phyloP scores from a whole-genome alignment of 2,888 invertebrate species.

The Pristionchus arcanus region DNA sequence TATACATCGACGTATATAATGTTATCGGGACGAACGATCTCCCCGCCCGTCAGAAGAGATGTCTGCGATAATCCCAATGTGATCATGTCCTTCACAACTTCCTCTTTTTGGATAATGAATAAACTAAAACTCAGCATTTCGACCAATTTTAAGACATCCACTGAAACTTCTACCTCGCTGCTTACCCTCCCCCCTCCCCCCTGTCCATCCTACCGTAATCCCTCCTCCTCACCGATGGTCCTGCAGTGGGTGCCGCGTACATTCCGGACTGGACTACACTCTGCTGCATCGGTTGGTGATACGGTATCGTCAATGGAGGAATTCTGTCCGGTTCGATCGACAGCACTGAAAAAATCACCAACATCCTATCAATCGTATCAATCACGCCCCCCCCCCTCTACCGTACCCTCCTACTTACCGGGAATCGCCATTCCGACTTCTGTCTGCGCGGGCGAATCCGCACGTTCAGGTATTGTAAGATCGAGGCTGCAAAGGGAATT shows the following conservation, averaged over 20 bases:
- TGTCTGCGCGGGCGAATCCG: background rate
- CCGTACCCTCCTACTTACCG: background rate
- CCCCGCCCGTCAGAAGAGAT: slow-evolving; percentile 33
- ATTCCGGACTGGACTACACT: background rate
- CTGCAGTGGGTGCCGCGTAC: background rate
- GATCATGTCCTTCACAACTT: too few relatives aligned
- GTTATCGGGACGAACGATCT: slow-evolving; percentile 1
- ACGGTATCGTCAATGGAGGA: background rate
- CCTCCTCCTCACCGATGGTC: background rate
- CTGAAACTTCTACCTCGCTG: too few relatives aligned
- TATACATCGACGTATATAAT: slow-evolving; percentile 24
- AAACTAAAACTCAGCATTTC: too few relatives aligned
- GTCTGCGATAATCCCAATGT: background rate
- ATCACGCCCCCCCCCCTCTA: background rate
- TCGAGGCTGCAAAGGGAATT: background rate
- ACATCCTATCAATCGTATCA: too few relatives aligned
- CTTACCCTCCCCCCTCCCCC: background rate
- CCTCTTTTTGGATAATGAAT: too few relatives aligned
- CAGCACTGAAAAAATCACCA: background rate
- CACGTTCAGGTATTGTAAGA: background rate
- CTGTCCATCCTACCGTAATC: background rate
- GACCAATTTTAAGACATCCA: too few relatives aligned
- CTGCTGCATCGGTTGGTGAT: background rate
- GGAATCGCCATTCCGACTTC: background rate
- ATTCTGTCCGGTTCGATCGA: background rate